Conservation (phyloP, 2,797 vertebrate genomes). For the Sebastes matsubarae region DNA sequence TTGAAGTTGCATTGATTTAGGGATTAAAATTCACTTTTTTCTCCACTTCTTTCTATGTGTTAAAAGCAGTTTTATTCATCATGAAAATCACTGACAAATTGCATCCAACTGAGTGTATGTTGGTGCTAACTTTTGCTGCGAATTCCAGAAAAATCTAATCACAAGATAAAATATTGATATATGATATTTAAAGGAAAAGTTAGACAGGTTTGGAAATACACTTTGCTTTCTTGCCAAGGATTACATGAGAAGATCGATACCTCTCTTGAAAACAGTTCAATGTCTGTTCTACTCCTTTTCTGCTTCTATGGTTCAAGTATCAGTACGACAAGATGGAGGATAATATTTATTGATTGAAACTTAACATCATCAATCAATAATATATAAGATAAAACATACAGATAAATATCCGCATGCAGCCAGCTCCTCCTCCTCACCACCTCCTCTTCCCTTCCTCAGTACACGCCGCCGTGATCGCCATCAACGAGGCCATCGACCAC, state of each 20-base stretch:
- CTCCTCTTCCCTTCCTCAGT: slow-evolving; percentile 76
- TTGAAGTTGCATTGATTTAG: not conserved
- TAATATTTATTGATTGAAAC: not conserved
- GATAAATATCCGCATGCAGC: not conserved
- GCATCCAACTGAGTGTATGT: not conserved
- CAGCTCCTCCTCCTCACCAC: not conserved
- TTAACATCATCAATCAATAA: not conserved
- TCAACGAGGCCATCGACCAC: slow-evolving; percentile 94
- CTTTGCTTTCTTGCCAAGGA: no score
- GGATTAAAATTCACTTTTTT: not conserved
- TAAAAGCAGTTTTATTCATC: not conserved
- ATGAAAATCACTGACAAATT: not conserved
- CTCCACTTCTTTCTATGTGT: not conserved
- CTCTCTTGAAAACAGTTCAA: no score
- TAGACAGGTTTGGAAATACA: no score
- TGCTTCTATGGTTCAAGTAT: no score
- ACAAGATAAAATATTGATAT: no score
- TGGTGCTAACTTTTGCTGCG: no score
- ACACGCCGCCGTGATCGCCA: slow-evolving; percentile 97
- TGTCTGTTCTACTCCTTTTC: no score
- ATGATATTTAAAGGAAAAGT: no score
- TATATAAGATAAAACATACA: no score
- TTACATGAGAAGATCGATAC: no score
- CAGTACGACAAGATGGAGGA: no score
- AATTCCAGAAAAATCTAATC: no score